phyloP scores from a whole-genome alignment of 2,888 invertebrate species.

The Hartigia nigra region DNA sequence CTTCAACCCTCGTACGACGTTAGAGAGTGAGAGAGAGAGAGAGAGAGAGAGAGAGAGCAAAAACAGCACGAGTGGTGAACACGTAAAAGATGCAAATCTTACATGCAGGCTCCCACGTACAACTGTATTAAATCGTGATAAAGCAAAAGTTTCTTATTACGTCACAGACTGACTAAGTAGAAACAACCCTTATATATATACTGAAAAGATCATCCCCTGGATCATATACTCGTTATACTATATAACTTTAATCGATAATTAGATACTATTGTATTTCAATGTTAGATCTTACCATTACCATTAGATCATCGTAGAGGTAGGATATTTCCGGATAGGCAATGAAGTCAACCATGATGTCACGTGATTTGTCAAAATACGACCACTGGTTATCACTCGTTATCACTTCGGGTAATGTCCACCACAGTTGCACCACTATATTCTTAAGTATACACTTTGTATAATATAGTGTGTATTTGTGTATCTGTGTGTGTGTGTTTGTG shows the following conservation, averaged over 20 bases:
- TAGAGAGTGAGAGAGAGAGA: no score
- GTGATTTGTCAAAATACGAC: background rate
- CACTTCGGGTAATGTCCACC: background rate
- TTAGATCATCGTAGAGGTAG: conserved; percentile 58
- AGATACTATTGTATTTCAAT: background rate
- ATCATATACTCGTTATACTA: background rate
- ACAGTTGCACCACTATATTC: background rate
- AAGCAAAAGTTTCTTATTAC: background rate
- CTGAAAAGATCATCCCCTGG: background rate
- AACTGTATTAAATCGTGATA: background rate
- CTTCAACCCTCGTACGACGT: background rate
- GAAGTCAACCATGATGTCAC: conserved; percentile 55
- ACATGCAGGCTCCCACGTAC: background rate
- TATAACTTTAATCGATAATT: background rate
- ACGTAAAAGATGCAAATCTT: conserved; percentile 5
- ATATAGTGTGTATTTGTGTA: background rate
- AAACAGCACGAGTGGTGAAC: background rate
- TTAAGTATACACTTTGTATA: background rate
- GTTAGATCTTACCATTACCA: conserved; percentile 40
- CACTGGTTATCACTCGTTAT: background rate
- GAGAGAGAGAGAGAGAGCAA: background rate
- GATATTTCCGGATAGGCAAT: conserved; percentile 58
- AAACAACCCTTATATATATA: background rate
- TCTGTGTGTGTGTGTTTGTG: background rate
- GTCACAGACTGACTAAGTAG: background rate